Base-by-base conservation (phyloP, 1,140 invertebrate genomes). In the Bactericera cockerelli region DNA sequence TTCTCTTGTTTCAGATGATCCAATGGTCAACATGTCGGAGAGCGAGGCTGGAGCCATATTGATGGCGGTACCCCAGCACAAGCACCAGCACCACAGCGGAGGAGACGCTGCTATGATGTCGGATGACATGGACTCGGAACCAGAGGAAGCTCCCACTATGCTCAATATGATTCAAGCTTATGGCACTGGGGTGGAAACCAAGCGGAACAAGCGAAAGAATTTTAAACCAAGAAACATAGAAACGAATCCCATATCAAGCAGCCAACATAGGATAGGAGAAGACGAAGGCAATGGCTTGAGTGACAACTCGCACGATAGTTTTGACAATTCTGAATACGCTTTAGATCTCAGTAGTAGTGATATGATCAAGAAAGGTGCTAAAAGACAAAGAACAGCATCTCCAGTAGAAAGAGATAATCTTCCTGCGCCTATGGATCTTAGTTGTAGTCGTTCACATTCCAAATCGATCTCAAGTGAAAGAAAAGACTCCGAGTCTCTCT, bases 171-270 rank as follows among this genome's bases (percentile, higher is more conserved):
- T 62, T 25, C 36, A 59, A 24, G 24, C 54, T 11, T 59, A 58
- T 59, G 39, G 54, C 25, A 38, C 28, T 13, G 22, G 22, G 16
- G 55, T 36, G 2, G 62, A 63, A 28, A 63, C 61, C 26, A 67
- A 65, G 59, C 63, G 71, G 49, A 76, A 76, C 66, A 76, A 76
- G 59, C 62, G 74, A 49, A 76, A 76, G 62, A 75, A 76, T 64
- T 76, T 76, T 64, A 67, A 74, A 61, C 74, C 74, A 0, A 64
- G 73, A 24, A 76, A 74, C 64, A 75, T 75, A 39, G 65, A 65
- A 14, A 65, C 65, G 22, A 65, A 67, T 26, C 62, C 64, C 25
- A 66, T 49, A 16, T 13, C 13, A 31, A 8, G n/a, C n/a, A 49
- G 8, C 4, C 6, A 49, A 6, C 6, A 6, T 3, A 49, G 8